These are phyloP conservation scores for Antheraea assamensis DNA, from an alignment of 2,888 invertebrate species.

Conservation along the genomic window DNA sequence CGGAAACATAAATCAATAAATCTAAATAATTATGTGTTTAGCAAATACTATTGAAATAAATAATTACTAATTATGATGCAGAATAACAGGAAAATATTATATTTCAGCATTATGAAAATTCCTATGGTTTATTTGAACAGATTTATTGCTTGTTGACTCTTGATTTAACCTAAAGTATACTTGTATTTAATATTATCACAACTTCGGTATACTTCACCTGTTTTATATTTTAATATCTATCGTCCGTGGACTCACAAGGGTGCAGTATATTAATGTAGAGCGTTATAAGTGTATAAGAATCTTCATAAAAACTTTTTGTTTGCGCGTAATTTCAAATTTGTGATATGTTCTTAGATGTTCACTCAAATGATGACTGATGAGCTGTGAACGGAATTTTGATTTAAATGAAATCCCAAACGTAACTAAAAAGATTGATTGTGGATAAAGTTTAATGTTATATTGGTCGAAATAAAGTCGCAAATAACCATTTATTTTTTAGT, in stretches of 20 bases:
- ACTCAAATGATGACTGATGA: too few species aligned
- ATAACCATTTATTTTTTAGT: too few species aligned
- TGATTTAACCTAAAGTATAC: background rate
- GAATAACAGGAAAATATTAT: background rate
- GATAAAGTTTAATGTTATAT: too few species aligned
- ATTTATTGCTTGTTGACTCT: background rate
- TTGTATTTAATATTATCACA: background rate
- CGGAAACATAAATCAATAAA: background rate
- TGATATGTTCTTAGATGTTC: too few species aligned
- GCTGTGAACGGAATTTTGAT: too few species aligned
- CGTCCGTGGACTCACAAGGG: background rate
- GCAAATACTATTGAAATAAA: too few species aligned
- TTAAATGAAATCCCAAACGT: too few species aligned
- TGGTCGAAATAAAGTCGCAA: too few species aligned
- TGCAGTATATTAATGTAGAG: background rate
- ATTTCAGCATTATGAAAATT: background rate
- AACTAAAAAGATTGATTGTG: too few species aligned
- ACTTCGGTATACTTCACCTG: background rate
- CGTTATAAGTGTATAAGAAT: background rate
- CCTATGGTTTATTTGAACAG: background rate
- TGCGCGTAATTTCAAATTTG: too few species aligned
- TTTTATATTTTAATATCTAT: background rate
- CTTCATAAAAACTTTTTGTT: too few species aligned
- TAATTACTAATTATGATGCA: background rate
- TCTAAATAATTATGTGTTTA: background rate